A percentile compares a stretch with the other conserved stretches of the same genome.
phyloP scores from a whole-genome alignment of 2,888 invertebrate species.

The Ectemnius continuus region DNA sequence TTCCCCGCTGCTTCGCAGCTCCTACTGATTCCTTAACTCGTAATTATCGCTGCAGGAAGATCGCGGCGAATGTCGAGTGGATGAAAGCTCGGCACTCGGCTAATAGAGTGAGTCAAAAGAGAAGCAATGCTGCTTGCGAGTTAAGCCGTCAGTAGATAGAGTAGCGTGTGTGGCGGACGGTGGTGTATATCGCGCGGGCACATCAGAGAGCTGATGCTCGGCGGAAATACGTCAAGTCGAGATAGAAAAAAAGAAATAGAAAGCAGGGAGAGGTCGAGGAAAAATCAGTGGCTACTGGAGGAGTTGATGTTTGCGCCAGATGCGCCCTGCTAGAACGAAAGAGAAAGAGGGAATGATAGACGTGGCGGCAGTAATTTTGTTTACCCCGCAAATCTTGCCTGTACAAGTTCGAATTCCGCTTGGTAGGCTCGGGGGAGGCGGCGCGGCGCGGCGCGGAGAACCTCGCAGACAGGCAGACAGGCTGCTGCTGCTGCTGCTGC shows the following conservation, averaged over 20 bases:
- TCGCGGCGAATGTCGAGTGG: too few relatives aligned
- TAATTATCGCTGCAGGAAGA: constrained; percentile 1
- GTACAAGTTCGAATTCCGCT: constrained; percentile 56
- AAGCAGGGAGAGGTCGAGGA: constrained; percentile 1
- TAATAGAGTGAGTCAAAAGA: too few relatives aligned
- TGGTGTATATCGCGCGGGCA: too few relatives aligned
- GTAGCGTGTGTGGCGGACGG: too few relatives aligned
- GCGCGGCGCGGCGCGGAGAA: too few relatives aligned
- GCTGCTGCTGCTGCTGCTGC: not conserved
- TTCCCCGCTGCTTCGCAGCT: not conserved
- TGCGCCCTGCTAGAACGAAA: too few relatives aligned
- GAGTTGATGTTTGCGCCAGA: constrained; percentile 22
- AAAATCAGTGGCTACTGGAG: constrained; percentile 19
- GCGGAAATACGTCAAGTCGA: not conserved
- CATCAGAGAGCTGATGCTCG: not conserved
- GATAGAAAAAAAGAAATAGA: not conserved
- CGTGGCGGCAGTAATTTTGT: constrained; percentile 55
- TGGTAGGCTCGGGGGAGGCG: constrained; percentile 23
- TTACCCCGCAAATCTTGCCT: constrained; percentile 59
- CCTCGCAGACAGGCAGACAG: too few relatives aligned
- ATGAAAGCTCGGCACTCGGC: too few relatives aligned
- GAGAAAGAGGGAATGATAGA: too few relatives aligned
- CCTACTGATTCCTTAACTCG: constrained; percentile 18
- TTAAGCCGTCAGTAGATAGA: too few relatives aligned
- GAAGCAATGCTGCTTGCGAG: too few relatives aligned